These are phyloP conservation scores for Cricetomys ansorgei DNA, from an alignment of 2,113 vertebrate species.

Conservation along the genomic window DNA sequence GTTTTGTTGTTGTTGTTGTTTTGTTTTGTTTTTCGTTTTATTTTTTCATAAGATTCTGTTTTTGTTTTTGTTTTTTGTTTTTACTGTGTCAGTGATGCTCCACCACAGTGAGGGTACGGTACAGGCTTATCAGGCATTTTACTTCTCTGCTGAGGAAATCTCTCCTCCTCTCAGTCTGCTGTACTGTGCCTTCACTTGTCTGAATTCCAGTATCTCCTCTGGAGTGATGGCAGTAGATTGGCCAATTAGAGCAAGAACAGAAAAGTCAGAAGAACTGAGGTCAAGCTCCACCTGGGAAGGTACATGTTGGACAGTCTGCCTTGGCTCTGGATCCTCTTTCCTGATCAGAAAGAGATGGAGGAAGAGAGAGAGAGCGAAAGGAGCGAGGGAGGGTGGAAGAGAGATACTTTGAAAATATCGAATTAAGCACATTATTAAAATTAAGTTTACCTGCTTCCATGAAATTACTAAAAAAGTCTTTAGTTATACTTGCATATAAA, in stretches of 20 bases:
- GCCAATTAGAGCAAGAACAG: neutral
- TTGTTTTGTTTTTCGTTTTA: no score
- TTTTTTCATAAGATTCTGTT: constrained; percentile 34
- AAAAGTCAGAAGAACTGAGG: neutral
- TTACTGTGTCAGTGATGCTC: neutral
- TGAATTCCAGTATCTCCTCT: neutral
- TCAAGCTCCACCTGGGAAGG: neutral
- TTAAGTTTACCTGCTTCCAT: neutral
- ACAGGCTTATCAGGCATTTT: neutral
- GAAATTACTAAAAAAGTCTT: neutral
- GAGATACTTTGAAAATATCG: neutral
- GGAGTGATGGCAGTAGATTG: neutral
- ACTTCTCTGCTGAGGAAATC: neutral
- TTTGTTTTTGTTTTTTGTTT: no score
- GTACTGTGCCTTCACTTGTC: neutral
- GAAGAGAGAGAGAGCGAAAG: no score
- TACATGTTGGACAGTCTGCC: neutral
- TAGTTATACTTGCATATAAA: neutral
- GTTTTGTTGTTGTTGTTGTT: no score
- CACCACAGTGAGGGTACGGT: neutral
- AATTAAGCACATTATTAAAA: neutral
- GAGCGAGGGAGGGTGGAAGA: neutral
- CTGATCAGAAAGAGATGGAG: neutral
- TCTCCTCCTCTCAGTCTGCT: neutral
- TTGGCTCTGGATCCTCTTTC: neutral